Evolutionary conservation across 2,888 invertebrate species (phyloP).

Genomic region (Mermis nigrescens): DNA sequence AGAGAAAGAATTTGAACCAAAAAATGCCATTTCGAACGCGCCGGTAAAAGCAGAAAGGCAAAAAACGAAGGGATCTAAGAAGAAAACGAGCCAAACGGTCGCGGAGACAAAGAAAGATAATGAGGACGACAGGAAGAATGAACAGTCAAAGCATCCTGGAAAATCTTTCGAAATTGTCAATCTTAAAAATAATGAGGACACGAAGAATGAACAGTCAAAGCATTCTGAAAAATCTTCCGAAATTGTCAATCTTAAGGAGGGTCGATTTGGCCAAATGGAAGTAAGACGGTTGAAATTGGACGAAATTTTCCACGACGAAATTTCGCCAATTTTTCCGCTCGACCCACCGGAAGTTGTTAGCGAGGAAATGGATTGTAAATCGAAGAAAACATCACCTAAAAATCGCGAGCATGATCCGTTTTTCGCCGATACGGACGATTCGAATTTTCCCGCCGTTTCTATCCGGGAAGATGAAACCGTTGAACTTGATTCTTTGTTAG

Average conservation of each 20-base stretch:
- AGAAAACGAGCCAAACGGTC: not conserved
- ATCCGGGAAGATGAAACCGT: not conserved
- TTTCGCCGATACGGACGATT: not conserved
- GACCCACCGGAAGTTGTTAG: not conserved
- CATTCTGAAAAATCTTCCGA: not conserved
- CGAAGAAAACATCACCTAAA: no score
- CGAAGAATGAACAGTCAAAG: no score
- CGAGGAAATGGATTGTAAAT: no score
- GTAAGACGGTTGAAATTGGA: not conserved
- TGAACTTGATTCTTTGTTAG: not conserved
- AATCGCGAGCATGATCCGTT: not conserved
- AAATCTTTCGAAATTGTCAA: not conserved
- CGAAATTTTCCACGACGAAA: conserved; percentile 1
- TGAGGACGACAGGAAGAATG: not conserved
- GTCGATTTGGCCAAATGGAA: not conserved
- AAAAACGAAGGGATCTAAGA: not conserved
- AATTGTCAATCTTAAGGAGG: not conserved
- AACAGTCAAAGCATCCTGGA: no score
- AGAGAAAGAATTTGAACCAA: no score
- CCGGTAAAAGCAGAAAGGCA: no score
- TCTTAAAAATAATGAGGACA: not conserved
- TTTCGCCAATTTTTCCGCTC: not conserved
- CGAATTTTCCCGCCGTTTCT: not conserved
- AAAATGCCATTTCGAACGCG: no score
- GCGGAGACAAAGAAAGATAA: not conserved